Conservation (phyloP, 2,113 vertebrate genomes). For the Rhinoptilus africanus region DNA sequence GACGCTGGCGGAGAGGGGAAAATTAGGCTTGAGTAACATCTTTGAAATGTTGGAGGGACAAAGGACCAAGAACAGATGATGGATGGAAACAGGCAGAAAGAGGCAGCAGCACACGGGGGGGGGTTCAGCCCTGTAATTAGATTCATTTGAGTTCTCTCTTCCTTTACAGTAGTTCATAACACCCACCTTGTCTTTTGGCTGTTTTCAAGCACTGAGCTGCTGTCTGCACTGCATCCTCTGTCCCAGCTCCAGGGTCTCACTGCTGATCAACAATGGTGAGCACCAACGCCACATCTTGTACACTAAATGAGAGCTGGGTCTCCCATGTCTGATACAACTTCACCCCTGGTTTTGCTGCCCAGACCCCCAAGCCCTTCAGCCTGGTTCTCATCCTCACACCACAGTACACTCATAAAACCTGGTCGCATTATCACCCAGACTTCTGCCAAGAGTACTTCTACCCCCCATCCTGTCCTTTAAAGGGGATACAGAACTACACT, state of each 20-base stretch:
- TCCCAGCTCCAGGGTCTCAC: not conserved
- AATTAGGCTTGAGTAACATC: not conserved
- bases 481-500: not conserved
- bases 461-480: not conserved
- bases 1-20: not conserved
- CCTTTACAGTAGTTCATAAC: not conserved
- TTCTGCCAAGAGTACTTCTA: not conserved
- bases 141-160: too few species aligned
- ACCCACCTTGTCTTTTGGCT: not conserved
- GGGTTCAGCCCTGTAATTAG: not conserved
- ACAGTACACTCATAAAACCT: not conserved
- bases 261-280: not conserved
- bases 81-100: not conserved
- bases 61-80: not conserved
- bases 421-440: fast-evolving
- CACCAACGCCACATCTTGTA: fast-evolving
- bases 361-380: not conserved
- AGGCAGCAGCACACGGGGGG: not conserved
- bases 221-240: not conserved
- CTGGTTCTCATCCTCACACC: not conserved
- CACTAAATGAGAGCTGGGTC: not conserved
- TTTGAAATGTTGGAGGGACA: not conserved
- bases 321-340: not conserved
- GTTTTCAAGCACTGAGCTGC: fast-evolving
- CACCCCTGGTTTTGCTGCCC: not conserved